phyloP scores from a whole-genome alignment of 2,113 vertebrate species.

The Eclectus roratus region DNA sequence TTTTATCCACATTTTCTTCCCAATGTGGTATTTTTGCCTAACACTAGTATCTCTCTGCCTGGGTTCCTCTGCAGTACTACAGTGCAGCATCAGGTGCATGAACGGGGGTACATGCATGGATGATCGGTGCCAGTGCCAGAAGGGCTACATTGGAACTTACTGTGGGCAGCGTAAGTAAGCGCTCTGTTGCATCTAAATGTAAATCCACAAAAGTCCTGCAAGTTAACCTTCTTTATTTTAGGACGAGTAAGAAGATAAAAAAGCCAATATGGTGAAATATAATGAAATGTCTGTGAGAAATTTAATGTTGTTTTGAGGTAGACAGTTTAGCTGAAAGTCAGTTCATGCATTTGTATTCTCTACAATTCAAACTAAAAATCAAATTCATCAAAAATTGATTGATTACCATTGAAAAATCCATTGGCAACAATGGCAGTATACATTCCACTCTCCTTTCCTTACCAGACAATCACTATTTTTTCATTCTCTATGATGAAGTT shows the following conservation, averaged over 20 bases:
- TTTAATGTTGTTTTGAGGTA: neutral
- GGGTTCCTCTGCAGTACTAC: constrained; percentile 66
- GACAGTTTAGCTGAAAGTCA: neutral
- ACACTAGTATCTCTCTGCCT: neutral
- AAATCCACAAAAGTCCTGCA: rapidly evolving
- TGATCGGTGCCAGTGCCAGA: constrained; percentile 80
- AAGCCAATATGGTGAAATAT: neutral
- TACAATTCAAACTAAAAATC: neutral
- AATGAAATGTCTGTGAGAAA: neutral
- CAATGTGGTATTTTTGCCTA: neutral
- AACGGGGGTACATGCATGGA: constrained; percentile 78
- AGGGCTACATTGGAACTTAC: constrained; percentile 79
- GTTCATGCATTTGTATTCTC: neutral
- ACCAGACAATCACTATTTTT: neutral
- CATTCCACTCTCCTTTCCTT: neutral
- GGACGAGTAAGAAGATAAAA: neutral
- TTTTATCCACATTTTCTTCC: neutral
- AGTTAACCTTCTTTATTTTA: too few species aligned
- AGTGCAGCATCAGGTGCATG: constrained; percentile 82
- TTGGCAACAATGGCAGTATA: neutral
- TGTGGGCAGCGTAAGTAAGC: constrained; percentile 82
- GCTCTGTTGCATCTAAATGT: neutral
- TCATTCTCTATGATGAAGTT: neutral
- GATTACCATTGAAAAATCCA: neutral
- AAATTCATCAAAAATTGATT: neutral